Conservation (phyloP, 2,888 invertebrate species). For the Trissoscelio sp. region DNA sequence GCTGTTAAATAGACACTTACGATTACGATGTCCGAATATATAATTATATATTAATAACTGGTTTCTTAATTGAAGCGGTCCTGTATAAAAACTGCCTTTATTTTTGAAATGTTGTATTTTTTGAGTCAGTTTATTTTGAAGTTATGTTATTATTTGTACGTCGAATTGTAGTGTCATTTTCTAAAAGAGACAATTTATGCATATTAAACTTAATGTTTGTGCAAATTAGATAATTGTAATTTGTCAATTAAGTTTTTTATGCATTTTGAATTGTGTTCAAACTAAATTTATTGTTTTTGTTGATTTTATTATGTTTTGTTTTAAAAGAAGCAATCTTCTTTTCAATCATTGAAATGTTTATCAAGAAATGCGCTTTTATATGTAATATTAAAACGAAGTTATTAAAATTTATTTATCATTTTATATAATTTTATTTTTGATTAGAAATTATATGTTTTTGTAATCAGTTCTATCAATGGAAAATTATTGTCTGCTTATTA, state of each 20-base stretch:
- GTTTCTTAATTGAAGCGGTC: constrained; percentile 1
- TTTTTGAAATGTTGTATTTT: background rate
- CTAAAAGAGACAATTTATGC: constrained; percentile 8
- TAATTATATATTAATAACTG: constrained; percentile 47
- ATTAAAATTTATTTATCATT: too few species aligned
- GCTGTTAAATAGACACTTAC: constrained; percentile 49
- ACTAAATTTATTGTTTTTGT: too few species aligned
- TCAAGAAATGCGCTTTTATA: too few species aligned
- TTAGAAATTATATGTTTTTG: too few species aligned
- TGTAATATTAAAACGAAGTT: too few species aligned
- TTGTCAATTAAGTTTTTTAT: background rate
- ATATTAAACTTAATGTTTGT: background rate
- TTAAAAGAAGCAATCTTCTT: too few species aligned
- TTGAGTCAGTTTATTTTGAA: background rate
- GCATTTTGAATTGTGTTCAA: background rate
- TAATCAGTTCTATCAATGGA: too few species aligned
- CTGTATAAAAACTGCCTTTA: background rate
- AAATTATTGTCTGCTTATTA: too few species aligned
- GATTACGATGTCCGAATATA: constrained; percentile 49
- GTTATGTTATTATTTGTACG: constrained; percentile 1
- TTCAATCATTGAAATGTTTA: too few species aligned
- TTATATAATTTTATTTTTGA: too few species aligned
- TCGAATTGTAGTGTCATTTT: constrained; percentile 14
- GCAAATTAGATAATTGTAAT: constrained; percentile 6
- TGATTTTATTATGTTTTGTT: too few species aligned